A percentile compares a stretch with the other conserved stretches of the same genome.
phyloP scores from a whole-genome alignment of 2,888 invertebrate species.

The Heliconius cydno region DNA sequence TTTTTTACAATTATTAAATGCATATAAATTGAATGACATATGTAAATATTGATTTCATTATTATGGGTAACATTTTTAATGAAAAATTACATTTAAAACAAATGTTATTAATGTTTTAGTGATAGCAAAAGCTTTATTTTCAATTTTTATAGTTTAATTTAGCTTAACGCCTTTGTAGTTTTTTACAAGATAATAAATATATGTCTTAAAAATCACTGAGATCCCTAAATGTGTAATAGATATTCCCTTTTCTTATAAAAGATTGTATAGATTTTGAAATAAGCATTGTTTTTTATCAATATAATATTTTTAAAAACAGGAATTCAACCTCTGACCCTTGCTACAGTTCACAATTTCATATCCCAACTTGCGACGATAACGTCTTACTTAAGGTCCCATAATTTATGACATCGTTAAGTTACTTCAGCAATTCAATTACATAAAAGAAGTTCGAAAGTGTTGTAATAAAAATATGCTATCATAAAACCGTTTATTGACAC shows the following conservation, averaged over 20 bases:
- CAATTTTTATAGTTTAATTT: no score
- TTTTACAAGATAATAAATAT: no score
- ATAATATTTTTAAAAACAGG: neutral
- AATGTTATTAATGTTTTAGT: neutral
- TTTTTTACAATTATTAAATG: neutral
- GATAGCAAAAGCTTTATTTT: no score
- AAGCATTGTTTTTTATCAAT: no score
- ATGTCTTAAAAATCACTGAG: no score
- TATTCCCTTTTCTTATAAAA: no score
- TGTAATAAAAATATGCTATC: constrained; percentile 13
- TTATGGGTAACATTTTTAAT: neutral
- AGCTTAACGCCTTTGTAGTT: no score
- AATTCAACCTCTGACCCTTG: neutral
- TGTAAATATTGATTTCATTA: no score
- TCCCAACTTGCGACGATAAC: neutral
- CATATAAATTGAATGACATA: neutral
- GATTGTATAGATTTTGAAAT: no score
- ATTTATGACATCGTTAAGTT: constrained; percentile 11
- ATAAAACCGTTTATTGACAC: constrained; percentile 25
- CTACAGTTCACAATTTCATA: neutral
- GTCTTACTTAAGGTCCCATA: neutral
- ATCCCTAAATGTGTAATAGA: no score
- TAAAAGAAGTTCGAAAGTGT: constrained; percentile 21
- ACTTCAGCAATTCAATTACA: constrained; percentile 14
- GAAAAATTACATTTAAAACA: neutral